These are phyloP conservation scores for Phorcus lineatus DNA, from an alignment of 2,888 invertebrate genomes.

Conservation along the genomic window DNA sequence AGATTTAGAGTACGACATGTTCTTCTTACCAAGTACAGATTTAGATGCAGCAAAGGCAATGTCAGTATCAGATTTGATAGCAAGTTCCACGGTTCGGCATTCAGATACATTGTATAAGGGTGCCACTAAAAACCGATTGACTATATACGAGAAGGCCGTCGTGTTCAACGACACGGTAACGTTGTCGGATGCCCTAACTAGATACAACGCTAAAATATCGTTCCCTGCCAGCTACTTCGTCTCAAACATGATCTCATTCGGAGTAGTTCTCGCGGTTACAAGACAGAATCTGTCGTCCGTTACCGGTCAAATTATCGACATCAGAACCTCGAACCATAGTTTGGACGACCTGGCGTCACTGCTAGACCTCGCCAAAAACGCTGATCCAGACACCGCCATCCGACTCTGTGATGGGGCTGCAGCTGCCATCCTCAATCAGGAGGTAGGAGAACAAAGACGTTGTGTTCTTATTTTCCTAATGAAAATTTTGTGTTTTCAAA, in stretches of 20 bases:
- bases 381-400: constrained; percentile 50
- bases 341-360: constrained; percentile 45
- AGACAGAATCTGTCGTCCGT: constrained; percentile 48
- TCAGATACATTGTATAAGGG: constrained; percentile 54
- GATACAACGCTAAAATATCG: constrained; percentile 55
- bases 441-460: constrained; percentile 15
- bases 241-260: constrained; percentile 54
- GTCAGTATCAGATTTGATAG: constrained; percentile 35
- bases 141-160: constrained; percentile 56
- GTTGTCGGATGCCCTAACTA: constrained; percentile 44
- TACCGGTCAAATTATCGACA: constrained; percentile 46
- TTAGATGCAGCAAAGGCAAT: constrained; percentile 26
- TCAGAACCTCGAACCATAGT: constrained; percentile 46
- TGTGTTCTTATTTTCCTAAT: no score
- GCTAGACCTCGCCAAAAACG: constrained; percentile 45
- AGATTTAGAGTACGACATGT: constrained; percentile 61
- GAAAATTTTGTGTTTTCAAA: no score
- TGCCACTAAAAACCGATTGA: constrained; percentile 52
- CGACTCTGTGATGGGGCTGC: constrained; percentile 46
- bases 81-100: constrained; percentile 44
- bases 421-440: constrained; percentile 43
- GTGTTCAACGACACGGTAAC: constrained; percentile 52
- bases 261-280: constrained; percentile 61
- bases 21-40: constrained; percentile 61
- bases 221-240: constrained; percentile 60